Conservation (phyloP, 2,113 vertebrate genomes). For the Tonatia bakeri region DNA sequence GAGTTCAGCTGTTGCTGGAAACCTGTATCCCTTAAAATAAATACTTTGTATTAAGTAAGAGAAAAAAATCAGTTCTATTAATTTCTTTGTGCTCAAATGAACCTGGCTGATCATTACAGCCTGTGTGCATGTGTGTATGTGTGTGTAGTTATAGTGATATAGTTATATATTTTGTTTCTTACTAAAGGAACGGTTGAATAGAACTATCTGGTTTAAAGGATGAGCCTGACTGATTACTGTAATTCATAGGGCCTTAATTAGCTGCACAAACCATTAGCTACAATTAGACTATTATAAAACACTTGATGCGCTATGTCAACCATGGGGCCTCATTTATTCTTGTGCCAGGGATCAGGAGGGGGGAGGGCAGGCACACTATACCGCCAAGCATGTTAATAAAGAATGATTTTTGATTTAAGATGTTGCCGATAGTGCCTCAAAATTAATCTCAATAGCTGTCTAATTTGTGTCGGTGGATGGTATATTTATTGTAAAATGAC, state of each 20-base stretch:
- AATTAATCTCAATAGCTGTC: slow-evolving; percentile 92
- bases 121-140: background rate
- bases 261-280: slow-evolving; percentile 99
- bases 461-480: slow-evolving; percentile 89
- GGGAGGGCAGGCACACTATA: slow-evolving; percentile 70
- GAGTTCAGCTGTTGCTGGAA: background rate
- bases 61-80: slow-evolving; percentile 51
- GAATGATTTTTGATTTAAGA: slow-evolving; percentile 90
- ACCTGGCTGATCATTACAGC: slow-evolving; percentile 51
- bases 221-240: slow-evolving; percentile 99
- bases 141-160: slow-evolving; percentile 42
- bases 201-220: slow-evolving; percentile 88
- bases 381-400: slow-evolving; percentile 84
- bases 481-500: slow-evolving; percentile 91
- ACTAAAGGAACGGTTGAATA: slow-evolving; percentile 82
- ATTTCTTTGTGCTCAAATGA: slow-evolving; percentile 70
- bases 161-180: slow-evolving; percentile 76
- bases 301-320: slow-evolving; percentile 91
- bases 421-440: slow-evolving; percentile 87
- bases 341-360: slow-evolving; percentile 78
- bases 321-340: slow-evolving; percentile 88
- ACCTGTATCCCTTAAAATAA: slow-evolving; percentile 57
- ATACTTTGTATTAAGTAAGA: slow-evolving; percentile 58
- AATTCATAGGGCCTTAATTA: slow-evolving; percentile 99
- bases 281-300: slow-evolving; percentile 99